Conservation (phyloP, 2,113 vertebrate genomes). For the Actinemys pallida region DNA sequence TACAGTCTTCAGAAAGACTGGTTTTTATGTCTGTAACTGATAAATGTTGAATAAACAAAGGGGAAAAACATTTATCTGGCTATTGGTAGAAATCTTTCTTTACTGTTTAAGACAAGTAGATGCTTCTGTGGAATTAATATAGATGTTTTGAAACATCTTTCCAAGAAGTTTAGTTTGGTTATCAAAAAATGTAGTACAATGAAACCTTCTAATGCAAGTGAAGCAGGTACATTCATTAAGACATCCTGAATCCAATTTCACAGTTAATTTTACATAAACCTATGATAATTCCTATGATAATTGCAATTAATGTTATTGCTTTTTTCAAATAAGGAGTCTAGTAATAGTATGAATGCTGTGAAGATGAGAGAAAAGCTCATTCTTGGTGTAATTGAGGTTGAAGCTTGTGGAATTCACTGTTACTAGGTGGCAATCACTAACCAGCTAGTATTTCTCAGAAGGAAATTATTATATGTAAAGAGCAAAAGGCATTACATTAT, state of each 20-base stretch:
- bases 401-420: background rate
- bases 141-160: background rate
- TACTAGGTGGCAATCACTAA: background rate
- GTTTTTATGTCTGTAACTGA: background rate
- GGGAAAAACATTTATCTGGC: background rate
- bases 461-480: background rate
- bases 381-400: background rate
- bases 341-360: background rate
- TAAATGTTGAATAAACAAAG: background rate
- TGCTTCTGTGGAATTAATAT: background rate
- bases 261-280: background rate
- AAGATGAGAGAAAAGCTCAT: background rate
- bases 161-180: background rate
- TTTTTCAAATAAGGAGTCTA: background rate
- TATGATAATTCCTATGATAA: background rate
- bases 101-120: background rate
- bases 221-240: background rate
- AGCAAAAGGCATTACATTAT: fast-evolving
- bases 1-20: background rate
- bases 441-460: background rate
- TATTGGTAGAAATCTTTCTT: background rate
- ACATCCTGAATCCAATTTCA: background rate
- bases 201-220: background rate
- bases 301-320: background rate
- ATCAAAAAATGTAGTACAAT: background rate